Base-by-base conservation (phyloP, 2,888 invertebrate genomes). In the Oscheius onirici region DNA sequence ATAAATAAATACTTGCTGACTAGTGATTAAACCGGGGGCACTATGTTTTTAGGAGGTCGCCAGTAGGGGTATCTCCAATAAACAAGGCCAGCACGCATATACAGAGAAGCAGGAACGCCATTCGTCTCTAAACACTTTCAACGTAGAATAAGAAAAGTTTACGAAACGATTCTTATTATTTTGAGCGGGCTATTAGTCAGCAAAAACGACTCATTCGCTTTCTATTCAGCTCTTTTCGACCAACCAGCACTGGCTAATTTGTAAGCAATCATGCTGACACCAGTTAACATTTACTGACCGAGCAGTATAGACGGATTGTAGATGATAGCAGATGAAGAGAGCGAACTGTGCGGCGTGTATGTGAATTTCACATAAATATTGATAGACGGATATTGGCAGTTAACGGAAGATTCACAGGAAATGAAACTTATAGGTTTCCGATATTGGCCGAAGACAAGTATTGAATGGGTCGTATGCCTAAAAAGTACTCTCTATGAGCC, bases 291-390 rank as follows among this genome's bases (percentile, higher is more conserved):
- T 34, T 34, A 34, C 34, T 34, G 8, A 8, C 34, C 34, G 34
- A 34, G 5, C 34, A 34, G n/a, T n/a, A n/a, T n/a, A 34, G 34
- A 34, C 34, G 34, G n/a, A 46, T 20, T 46, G 5, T 46, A 13
- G 46, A 11, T 3, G 13, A 11, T 10, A 17, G 46, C 8, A 20
- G 46, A 46, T 15, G 46, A 20, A 46, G 20, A 46, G 3, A 11
- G 46, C 46, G 46, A 46, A 17, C 46, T 46, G 20, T 46, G 26
- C 58, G 43, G 41, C 58, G 58, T 41, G 58, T 40, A 40, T 58
- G 57, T 34, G 58, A 58, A 15, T 58, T 24, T 58, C 58, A 17
- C 58, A 58, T 34, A 58, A 58, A 58, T 58, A 58, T 58, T 17
- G 58, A 41, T 58, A 17, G 43, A 58, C 52, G 52, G 20, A 52